Percentiles rank a stretch among this genome's conserved stretches.
These are phyloP conservation scores for Schizotus pectinicornis DNA, from an alignment of 2,888 invertebrate genomes.

Conservation along the genomic window DNA sequence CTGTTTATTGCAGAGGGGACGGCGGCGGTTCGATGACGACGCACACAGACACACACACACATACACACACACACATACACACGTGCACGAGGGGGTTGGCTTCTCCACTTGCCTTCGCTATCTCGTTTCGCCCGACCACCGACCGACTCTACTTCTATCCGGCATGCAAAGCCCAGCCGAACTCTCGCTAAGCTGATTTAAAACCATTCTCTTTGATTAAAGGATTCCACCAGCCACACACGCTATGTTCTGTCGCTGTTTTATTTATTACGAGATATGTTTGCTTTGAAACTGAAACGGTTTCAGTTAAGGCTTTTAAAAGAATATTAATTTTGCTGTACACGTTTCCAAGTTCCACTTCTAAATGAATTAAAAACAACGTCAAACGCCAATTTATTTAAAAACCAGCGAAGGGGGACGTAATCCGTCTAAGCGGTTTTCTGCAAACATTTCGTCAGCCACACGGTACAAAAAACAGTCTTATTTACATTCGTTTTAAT, in stretches of 20 bases:
- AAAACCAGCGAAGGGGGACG: too few relatives aligned
- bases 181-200: conserved; percentile 48
- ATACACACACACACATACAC: conserved; percentile 9
- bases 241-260: conserved; percentile 38
- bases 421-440: neutral
- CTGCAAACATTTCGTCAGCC: conserved; percentile 3
- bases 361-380: conserved; percentile 18
- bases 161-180: conserved; percentile 31
- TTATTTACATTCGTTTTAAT: conserved; percentile 19
- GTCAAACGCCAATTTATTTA: conserved; percentile 12
- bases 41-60: conserved; percentile 5
- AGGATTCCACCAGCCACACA: conserved; percentile 41
- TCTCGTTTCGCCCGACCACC: conserved; percentile 13
- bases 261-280: conserved; percentile 43
- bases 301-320: conserved; percentile 41
- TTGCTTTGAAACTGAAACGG: conserved; percentile 41
- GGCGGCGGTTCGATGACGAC: neutral
- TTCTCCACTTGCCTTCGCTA: conserved; percentile 25
- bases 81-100: conserved; percentile 15
- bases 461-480: conserved; percentile 2
- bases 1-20: neutral
- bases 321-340: conserved; percentile 25
- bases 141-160: conserved; percentile 12
- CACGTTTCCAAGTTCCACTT: conserved; percentile 2
- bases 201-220: conserved; percentile 51